Conservation (phyloP, 2,797 vertebrate genomes). For the Myoxocephalus aenaeus region DNA sequence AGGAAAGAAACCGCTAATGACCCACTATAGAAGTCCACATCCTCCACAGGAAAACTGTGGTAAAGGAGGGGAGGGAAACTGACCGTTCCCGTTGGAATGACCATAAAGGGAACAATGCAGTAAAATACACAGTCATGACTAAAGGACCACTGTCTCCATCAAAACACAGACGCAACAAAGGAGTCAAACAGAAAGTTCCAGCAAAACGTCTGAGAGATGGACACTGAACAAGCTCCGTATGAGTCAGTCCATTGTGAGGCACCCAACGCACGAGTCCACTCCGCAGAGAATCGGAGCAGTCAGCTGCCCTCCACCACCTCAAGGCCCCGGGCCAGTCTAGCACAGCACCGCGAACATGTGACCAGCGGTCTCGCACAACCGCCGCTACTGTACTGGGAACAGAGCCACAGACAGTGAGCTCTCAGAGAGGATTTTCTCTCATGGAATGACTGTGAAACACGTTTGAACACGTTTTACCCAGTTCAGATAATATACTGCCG, state of each 20-base stretch:
- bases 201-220: constrained; percentile 52
- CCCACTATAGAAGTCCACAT: neutral
- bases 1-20: constrained; percentile 5
- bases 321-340: constrained; percentile 71
- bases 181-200: constrained; percentile 72
- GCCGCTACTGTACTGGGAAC: constrained; percentile 46
- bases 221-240: constrained; percentile 61
- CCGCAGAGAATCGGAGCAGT: constrained; percentile 73
- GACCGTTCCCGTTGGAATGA: constrained; percentile 5
- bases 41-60: neutral
- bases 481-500: constrained; percentile 38
- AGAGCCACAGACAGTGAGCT: constrained; percentile 28
- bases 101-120: constrained; percentile 20
- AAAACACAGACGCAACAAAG: constrained; percentile 60
- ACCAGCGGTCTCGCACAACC: constrained; percentile 72
- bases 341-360: constrained; percentile 74
- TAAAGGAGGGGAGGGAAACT: neutral
- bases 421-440: constrained; percentile 6
- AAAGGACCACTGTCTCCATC: constrained; percentile 60
- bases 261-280: constrained; percentile 65
- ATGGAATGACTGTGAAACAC: constrained; percentile 24
- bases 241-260: constrained; percentile 75
- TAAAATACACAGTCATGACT: constrained; percentile 22
- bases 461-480: constrained; percentile 40
- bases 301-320: constrained; percentile 77